Conservation (phyloP, 1,140 invertebrate species). For the Drosophila nannoptera region DNA sequence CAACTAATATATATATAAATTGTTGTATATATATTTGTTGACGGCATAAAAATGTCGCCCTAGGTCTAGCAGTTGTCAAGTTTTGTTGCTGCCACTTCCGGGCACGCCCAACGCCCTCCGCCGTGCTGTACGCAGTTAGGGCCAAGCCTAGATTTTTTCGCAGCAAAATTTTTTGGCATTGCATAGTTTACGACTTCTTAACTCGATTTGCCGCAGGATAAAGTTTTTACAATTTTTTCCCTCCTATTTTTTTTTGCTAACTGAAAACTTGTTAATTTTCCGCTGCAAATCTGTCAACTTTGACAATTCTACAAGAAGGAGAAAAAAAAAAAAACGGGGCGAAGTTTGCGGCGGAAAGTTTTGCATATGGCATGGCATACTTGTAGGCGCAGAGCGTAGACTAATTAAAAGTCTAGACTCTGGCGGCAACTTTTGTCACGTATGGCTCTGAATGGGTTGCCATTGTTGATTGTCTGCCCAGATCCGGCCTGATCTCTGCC, state of each 20-base stretch:
- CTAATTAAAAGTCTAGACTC: slow-evolving; percentile 75
- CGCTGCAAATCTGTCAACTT: slow-evolving; percentile 75
- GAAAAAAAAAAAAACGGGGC: slow-evolving; percentile 52
- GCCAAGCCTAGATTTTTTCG: slow-evolving; percentile 53
- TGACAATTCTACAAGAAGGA: slow-evolving; percentile 30
- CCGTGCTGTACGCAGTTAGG: slow-evolving; percentile 5
- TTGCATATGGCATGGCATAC: slow-evolving; percentile 49
- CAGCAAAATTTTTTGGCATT: slow-evolving; percentile 64
- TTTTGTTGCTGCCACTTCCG: slow-evolving; percentile 44
- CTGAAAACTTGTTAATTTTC: slow-evolving; percentile 72
- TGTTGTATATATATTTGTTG: slow-evolving; percentile 16
- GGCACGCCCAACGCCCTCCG: slow-evolving; percentile 3
- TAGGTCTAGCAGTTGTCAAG: slow-evolving; percentile 61
- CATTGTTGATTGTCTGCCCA: slow-evolving; percentile 21
- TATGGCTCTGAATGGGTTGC: slow-evolving; percentile 13
- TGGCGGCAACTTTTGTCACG: slow-evolving; percentile 38
- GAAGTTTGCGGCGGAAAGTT: slow-evolving; percentile 56
- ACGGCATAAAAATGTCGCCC: slow-evolving; percentile 51
- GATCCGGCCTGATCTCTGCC: slow-evolving; percentile 52
- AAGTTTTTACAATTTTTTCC: slow-evolving; percentile 50
- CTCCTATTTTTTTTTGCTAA: slow-evolving; percentile 24
- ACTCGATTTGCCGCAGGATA: slow-evolving; percentile 68
- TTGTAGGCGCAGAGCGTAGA: slow-evolving; percentile 44
- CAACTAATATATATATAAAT: background rate
- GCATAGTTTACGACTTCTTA: slow-evolving; percentile 70